Conservation (phyloP, 2,888 invertebrate species). For the Belgica antarctica region DNA sequence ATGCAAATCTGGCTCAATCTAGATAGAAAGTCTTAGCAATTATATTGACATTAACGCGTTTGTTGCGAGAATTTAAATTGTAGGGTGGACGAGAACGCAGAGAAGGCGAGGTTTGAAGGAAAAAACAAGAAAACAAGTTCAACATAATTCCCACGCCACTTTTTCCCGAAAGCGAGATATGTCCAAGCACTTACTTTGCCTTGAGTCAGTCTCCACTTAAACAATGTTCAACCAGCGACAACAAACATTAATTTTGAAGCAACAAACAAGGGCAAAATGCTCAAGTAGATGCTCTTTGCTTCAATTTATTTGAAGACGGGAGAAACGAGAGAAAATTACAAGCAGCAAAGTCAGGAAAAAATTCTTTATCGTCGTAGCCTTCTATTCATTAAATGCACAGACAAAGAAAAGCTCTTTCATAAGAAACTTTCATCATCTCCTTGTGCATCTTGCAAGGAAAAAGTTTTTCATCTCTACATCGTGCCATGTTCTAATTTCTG, state of each 20-base stretch:
- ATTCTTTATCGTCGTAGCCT: background rate
- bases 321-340: background rate
- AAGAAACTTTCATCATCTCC: background rate
- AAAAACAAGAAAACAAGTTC: conserved; percentile 8
- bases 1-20: background rate
- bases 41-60: conserved; percentile 3
- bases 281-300: background rate
- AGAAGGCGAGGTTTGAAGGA: background rate
- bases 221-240: background rate
- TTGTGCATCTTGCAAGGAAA: background rate
- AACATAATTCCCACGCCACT: too few relatives aligned
- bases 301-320: background rate
- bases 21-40: conserved; percentile 7
- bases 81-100: background rate
- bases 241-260: conserved; percentile 6
- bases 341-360: background rate
- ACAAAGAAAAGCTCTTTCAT: conserved; percentile 9
- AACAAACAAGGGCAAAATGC: conserved; percentile 1
- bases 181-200: conserved; percentile 7
- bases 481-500: background rate
- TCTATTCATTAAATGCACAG: conserved; percentile 7
- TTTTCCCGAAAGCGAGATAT: too few relatives aligned
- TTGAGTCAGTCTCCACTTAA: background rate
- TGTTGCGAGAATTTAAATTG: background rate
- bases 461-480: background rate